Evolutionary conservation across 2,113 vertebrate species (phyloP).

Genomic region (Eurystomus gularis): DNA sequence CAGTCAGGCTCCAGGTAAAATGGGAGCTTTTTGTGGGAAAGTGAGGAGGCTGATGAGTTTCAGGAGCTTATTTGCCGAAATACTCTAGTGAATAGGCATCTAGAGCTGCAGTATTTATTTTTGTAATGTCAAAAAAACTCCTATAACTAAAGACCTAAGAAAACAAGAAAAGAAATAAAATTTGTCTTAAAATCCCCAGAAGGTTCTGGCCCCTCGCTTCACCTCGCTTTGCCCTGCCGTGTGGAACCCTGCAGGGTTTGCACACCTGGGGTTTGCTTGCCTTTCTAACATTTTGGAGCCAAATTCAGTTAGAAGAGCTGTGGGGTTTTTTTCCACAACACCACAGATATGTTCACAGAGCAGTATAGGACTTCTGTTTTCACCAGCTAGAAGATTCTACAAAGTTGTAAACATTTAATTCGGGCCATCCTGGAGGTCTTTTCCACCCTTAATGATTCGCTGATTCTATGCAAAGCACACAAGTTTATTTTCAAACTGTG

Average conservation of each 20-base stretch:
- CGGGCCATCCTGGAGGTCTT: not conserved
- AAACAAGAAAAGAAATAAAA: not conserved
- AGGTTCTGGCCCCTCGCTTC: not conserved
- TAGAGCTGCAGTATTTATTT: constrained; percentile 2
- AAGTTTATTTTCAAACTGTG: not conserved
- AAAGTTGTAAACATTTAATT: not conserved
- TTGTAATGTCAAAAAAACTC: not conserved
- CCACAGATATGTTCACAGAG: not conserved
- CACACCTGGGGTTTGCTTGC: not conserved
- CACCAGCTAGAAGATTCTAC: not conserved
- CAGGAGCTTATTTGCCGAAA: not conserved
- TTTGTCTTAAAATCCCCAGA: not conserved
- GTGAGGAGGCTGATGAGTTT: not conserved
- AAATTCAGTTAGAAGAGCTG: not conserved
- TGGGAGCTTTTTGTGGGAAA: not conserved
- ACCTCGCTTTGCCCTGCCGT: not conserved
- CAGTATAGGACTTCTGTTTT: not conserved
- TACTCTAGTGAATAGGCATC: not conserved
- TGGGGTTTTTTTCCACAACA: not conserved
- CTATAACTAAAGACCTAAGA: not conserved
- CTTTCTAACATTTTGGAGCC: not conserved
- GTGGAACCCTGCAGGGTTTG: not conserved
- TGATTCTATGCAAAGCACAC: not conserved
- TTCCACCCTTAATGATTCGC: no score
- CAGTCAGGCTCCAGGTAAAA: constrained; percentile 22